These are phyloP conservation scores for Hypolimnas misippus DNA, from an alignment of 2,888 invertebrate species.

Conservation along the genomic window DNA sequence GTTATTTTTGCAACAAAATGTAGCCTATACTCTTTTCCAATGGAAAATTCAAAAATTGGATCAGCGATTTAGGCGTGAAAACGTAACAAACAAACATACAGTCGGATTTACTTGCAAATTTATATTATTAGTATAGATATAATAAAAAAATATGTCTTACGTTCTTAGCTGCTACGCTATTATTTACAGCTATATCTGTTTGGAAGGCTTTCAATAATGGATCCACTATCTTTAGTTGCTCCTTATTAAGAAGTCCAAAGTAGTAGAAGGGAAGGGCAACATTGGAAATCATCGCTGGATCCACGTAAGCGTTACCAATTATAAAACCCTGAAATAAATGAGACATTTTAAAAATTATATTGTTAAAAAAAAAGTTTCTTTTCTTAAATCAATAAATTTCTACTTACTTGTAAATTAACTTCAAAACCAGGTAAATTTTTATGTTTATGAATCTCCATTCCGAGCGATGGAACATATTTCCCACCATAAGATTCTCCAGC, in stretches of 20 bases:
- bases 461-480: conserved; percentile 84
- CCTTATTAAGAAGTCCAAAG: conserved; percentile 65
- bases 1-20: no score
- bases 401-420: conserved; percentile 74
- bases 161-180: conserved; percentile 62
- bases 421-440: conserved; percentile 54
- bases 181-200: conserved; percentile 59
- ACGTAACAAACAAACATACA: no score
- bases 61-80: no score
- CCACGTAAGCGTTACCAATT: conserved; percentile 71
- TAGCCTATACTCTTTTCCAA: no score
- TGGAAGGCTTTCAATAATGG: conserved; percentile 63
- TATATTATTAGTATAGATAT: no score
- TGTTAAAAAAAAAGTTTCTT: no score
- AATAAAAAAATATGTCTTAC: no score
- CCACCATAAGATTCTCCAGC: conserved; percentile 88
- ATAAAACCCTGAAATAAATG: conserved; percentile 62
- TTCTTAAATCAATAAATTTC: no score
- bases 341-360: neutral
- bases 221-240: conserved; percentile 59
- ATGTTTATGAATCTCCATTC: conserved; percentile 78
- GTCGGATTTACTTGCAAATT: no score
- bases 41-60: no score
- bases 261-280: conserved; percentile 62
- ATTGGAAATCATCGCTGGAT: conserved; percentile 66